Evolutionary conservation across 2,797 vertebrate genomes (phyloP), one percentile per base, ranked within the genome.

Genomic region (Adrianichthys oophorus): DNA sequence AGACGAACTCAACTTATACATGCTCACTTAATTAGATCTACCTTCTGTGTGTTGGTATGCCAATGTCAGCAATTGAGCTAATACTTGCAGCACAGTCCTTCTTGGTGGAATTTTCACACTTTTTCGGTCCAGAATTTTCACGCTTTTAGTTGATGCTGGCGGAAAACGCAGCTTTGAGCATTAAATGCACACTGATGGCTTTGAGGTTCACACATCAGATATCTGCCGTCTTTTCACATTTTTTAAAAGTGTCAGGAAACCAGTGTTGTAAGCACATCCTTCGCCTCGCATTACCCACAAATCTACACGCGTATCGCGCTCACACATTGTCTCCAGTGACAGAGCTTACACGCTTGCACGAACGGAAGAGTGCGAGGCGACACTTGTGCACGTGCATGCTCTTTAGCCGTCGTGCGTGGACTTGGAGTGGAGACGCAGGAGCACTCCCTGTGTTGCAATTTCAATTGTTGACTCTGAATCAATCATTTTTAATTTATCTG

Each of bases 401-500:
- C 63, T 67, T 43, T 58, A 54, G 65, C 52, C 52, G 15, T 65
- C 19, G 46, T 63, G 70, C 62, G 60, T 18, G 75, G 73, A 80
- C 76, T 59, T 43, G 2, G 43, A 70, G 68, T 52, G 64, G 59
- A 77, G 76, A 69, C 70, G 55, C 48, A 77, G 21, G 49, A 69
- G 70, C 47, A 12, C 72, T 79, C 74, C 76, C 80, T 26, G 60
- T 41, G 56, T 74, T 87, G 85, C 85, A 70, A 83, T 90, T 91
- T 91, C 86, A 89, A 88, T 91, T 85, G 91, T 87, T 90, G 88
- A 90, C 87, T 90, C 81, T 68, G 90, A 93, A 92, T 93, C 91
- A 93, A 90, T 92, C 89, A 90, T 92, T 93, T 92, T 92, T 87
- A 90, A 93, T 93, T 92, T 88, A 92, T 93, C 91, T 84, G 87